phyloP scores from a whole-genome alignment of 2,888 invertebrate species.

The Platyscelio sp. region DNA sequence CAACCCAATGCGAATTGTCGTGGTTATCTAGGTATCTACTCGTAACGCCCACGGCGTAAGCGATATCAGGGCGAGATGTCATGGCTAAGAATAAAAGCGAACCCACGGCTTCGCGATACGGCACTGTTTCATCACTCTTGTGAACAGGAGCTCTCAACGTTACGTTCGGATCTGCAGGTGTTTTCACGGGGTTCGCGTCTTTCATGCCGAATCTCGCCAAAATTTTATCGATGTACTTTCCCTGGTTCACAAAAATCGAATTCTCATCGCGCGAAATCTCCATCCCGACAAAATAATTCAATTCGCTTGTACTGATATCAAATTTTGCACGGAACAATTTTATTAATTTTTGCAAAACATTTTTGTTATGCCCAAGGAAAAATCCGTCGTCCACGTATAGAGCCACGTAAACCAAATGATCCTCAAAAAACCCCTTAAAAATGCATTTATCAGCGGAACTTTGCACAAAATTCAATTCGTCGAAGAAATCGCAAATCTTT shows the following conservation, averaged over 20 bases:
- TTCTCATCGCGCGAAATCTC: constrained; percentile 19
- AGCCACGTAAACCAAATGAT: constrained; percentile 22
- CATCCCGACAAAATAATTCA: constrained; percentile 37
- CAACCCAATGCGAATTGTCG: constrained; percentile 41
- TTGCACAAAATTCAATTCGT: constrained; percentile 24
- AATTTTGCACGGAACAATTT: not conserved
- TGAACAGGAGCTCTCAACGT: not conserved
- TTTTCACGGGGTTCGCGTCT: constrained; percentile 37
- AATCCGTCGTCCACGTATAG: constrained; percentile 59
- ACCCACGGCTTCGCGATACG: constrained; percentile 50
- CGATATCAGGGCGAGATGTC: constrained; percentile 31
- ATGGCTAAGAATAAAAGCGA: constrained; percentile 36
- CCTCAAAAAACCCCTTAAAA: constrained; percentile 12
- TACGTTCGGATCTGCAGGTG: constrained; percentile 30
- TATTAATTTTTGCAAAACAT: constrained; percentile 12
- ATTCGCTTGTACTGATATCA: constrained; percentile 23
- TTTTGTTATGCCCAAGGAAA: constrained; percentile 1
- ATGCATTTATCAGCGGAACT: constrained; percentile 53
- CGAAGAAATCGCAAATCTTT: not conserved
- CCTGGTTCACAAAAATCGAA: constrained; percentile 32
- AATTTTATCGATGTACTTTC: constrained; percentile 44
- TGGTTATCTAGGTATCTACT: constrained; percentile 52
- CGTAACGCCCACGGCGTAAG: constrained; percentile 36
- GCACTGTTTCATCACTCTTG: not conserved
- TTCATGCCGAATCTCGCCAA: constrained; percentile 63